Evolutionary conservation across 2,888 invertebrate species (phyloP), one percentile per base, ranked within the genome.

Genomic region (Lacanobia wlatinum): DNA sequence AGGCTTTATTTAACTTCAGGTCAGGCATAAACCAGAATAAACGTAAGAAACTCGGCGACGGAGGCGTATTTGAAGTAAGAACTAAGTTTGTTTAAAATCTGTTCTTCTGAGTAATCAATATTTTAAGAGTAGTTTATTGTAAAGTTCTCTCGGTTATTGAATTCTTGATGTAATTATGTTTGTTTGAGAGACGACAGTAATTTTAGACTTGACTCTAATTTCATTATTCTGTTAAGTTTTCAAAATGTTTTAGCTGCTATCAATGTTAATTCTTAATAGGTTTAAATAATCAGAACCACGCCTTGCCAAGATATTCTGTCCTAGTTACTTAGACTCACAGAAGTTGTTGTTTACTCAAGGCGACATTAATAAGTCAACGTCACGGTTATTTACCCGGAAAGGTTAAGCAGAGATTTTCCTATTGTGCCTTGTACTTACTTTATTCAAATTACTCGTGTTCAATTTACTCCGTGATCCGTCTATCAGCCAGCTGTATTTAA

Each of bases 21-120:
- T 61, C 61, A 59, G 43, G n/a, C 61, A 65, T 78, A 64, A 64
- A 78, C 67, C 18, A 56, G 56, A 63, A 56, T 71, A 40, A 67
- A 46, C 28, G 55, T 40, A 56, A 70, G 53, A 58, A 60, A 71
- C 40, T 53, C 21, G 18, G 10, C 52, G 59, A 50, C 60, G 9
- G 40, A 48, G 59, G 28, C 46, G 53, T 55, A 59, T 64, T 60
- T 62, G 21, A 59, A 65, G 43, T 68, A 23, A 40, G 18, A 62
- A 34, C 18, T 23, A 50, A 78, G 52, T 71, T 82, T 61, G 60
- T 78, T 78, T 68, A 38, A 62, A 62, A 67, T 61, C 34, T 52
- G 62, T 50, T 66, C 48, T 48, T 64, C 56, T 1, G 10, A 46
- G 48, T 21, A 66, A 60, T 62, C 46, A 48, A 71, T 60, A 71